Percentiles rank a stretch among this genome's conserved stretches.
phyloP scores from a whole-genome alignment of 2,113 vertebrate species.

The Prionailurus bengalensis region DNA sequence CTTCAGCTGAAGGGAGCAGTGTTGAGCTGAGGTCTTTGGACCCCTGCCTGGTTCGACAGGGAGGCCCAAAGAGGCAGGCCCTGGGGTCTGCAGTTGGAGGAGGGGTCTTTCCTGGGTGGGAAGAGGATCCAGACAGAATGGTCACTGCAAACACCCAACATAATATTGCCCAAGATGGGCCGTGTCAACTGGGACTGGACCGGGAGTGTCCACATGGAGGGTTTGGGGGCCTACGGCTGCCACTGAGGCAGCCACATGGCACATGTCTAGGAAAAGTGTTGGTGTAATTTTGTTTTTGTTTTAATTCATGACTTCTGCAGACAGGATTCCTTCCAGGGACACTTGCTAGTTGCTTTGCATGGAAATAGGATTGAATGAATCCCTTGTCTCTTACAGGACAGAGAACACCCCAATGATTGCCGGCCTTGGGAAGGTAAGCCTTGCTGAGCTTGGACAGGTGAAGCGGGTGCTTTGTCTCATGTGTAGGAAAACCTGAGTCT shows the following conservation, averaged over 20 bases:
- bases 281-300: background rate
- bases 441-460: fast-evolving
- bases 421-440: slow-evolving; percentile 95
- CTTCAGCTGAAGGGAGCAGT: fast-evolving
- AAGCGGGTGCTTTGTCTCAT: fast-evolving
- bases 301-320: fast-evolving
- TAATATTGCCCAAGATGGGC: fast-evolving
- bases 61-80: background rate
- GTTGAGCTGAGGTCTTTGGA: fast-evolving
- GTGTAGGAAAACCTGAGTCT: background rate
- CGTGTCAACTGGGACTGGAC: fast-evolving
- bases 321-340: background rate
- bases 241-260: fast-evolving
- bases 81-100: fast-evolving
- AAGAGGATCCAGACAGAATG: background rate
- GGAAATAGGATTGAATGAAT: background rate
- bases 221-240: background rate
- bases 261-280: fast-evolving
- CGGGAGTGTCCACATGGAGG: fast-evolving
- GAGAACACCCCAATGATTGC: slow-evolving; percentile 99
- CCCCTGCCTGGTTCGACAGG: too few species aligned
- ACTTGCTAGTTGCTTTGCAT: fast-evolving
- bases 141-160: too few species aligned
- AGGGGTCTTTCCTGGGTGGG: background rate
- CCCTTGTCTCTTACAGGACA: slow-evolving; percentile 89